phyloP scores from a whole-genome alignment of 1,140 invertebrate genomes.

The Drosophila truncata region DNA sequence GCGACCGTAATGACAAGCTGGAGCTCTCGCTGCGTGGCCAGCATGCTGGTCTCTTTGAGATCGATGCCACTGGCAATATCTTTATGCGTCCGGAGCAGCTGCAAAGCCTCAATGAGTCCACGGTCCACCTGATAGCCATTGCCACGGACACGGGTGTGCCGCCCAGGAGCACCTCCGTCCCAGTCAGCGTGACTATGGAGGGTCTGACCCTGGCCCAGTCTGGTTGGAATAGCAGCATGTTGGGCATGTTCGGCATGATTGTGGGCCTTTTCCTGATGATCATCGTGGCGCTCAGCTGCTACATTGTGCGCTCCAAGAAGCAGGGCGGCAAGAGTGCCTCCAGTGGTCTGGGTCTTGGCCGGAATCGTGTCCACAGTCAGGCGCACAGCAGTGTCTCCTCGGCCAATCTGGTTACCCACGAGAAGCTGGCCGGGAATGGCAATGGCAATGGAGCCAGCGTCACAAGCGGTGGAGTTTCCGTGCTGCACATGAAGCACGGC shows the following conservation, averaged over 20 bases:
- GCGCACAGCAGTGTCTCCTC: conserved; percentile 81
- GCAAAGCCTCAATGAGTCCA: conserved; percentile 86
- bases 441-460: conserved; percentile 62
- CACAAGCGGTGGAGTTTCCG: conserved; percentile 74
- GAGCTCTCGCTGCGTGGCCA: conserved; percentile 90
- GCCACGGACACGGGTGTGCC: conserved; percentile 90
- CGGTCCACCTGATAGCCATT: conserved; percentile 90
- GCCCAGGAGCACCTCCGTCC: conserved; percentile 80
- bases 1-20: conserved; percentile 91
- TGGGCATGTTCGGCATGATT: conserved; percentile 80
- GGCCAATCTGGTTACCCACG: conserved; percentile 81
- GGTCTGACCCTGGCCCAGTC: conserved; percentile 74
- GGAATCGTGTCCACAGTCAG: conserved; percentile 83
- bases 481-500: conserved; percentile 80
- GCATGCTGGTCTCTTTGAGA: conserved; percentile 88
- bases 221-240: conserved; percentile 71
- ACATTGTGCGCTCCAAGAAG: conserved; percentile 77
- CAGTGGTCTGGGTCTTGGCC: conserved; percentile 56
- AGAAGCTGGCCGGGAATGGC: conserved; percentile 75
- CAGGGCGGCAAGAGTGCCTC: conserved; percentile 70
- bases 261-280: conserved; percentile 77
- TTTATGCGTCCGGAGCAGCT: conserved; percentile 83
- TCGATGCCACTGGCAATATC: conserved; percentile 87
- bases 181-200: conserved; percentile 82
- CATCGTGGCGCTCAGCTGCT: conserved; percentile 77